Percentiles rank a stretch among this genome's conserved stretches.
Evolutionary conservation across 2,888 invertebrate species (phyloP).

Genomic region (Pristionchus mayeri): DNA sequence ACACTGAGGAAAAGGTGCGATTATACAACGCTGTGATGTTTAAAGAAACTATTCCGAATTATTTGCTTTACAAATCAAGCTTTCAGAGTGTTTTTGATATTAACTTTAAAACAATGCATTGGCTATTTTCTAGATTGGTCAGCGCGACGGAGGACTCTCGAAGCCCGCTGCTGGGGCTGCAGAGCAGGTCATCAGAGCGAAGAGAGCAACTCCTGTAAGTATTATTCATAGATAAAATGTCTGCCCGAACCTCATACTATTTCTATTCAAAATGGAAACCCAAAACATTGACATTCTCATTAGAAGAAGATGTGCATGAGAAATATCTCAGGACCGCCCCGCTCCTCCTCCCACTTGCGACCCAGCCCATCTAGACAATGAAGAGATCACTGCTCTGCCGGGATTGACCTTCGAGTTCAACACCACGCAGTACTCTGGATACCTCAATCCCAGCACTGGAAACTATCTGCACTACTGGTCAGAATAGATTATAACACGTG

Average conservation of each 20-base stretch:
- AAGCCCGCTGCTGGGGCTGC: conserved; percentile 21
- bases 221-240: too few relatives aligned
- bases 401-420: conserved; percentile 68
- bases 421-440: conserved; percentile 79
- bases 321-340: conserved; percentile 17
- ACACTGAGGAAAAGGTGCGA: conserved; percentile 6
- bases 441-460: conserved; percentile 64
- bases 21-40: neutral
- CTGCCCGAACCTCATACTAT: too few relatives aligned
- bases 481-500: too few relatives aligned
- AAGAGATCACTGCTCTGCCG: conserved; percentile 75
- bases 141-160: neutral
- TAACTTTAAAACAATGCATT: neutral
- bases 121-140: neutral
- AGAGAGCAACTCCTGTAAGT: neutral
- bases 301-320: too few relatives aligned
- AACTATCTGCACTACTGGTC: conserved; percentile 77
- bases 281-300: too few relatives aligned
- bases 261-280: too few relatives aligned
- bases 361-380: neutral
- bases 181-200: neutral
- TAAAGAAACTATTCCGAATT: too few relatives aligned
- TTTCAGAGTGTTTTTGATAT: too few relatives aligned
- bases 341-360: neutral
- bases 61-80: too few relatives aligned